phyloP scores from a whole-genome alignment of 2,797 vertebrate species.

The Peromyscus nudipes region DNA sequence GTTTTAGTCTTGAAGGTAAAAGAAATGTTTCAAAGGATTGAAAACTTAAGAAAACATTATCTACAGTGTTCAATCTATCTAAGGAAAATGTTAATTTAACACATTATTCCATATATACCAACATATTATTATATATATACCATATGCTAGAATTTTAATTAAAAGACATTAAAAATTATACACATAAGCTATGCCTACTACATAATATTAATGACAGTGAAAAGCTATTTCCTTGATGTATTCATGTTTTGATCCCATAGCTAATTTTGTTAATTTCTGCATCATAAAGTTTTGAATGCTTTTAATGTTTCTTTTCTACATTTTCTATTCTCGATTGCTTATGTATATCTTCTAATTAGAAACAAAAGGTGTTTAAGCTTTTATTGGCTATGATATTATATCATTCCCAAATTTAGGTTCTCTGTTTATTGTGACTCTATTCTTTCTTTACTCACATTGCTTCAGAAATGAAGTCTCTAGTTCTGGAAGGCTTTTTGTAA shows the following conservation, averaged over 20 bases:
- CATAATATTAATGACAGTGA: background rate
- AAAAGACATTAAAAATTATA: background rate
- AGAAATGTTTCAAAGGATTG: background rate
- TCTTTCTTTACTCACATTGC: background rate
- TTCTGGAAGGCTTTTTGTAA: background rate
- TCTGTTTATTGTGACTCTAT: background rate
- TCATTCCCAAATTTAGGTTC: background rate
- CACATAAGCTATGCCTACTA: background rate
- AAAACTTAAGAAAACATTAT: background rate
- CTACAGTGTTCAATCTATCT: background rate
- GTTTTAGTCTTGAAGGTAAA: slow-evolving; percentile 7
- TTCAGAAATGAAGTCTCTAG: slow-evolving; percentile 7
- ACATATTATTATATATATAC: background rate
- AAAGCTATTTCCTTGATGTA: background rate
- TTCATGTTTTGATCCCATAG: background rate
- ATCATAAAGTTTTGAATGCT: background rate
- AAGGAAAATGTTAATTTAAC: background rate
- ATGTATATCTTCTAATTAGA: background rate
- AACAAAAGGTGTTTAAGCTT: background rate
- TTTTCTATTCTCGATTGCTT: background rate
- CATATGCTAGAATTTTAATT: background rate
- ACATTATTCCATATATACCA: background rate
- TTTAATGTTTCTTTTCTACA: background rate
- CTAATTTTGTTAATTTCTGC: slow-evolving; percentile 21
- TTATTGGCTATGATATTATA: background rate